Base-by-base conservation (phyloP, 2,888 invertebrate species). In the Criorhina ranunculi region DNA sequence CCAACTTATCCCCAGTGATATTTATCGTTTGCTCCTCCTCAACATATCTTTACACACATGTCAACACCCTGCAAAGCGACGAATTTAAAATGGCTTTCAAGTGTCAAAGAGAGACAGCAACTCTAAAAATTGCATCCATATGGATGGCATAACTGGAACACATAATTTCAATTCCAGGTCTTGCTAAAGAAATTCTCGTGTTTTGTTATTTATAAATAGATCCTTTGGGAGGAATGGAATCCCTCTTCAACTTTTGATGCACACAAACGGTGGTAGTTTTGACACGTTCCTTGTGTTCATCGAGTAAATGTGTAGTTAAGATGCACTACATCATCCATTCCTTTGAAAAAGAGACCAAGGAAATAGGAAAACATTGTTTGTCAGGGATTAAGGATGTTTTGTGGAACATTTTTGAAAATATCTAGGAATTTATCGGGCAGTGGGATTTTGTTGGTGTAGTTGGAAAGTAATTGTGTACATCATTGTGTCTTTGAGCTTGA, bases 221-320 rank as follows among this genome's bases (percentile, higher is more conserved):
- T 67, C 67, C 46, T 49, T 40, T 33, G 72, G 59, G 59, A 79
- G 64, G 59, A 12, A 8, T 3, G 35, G 4, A 62, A 24, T 73
- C 73, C 73, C 73, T 79, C 53, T 46, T 80, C 67, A 51, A 73
- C 60, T 73, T 60, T 46, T 31, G 42, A 29, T 24, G 35, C 64
- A 49, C 67, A 67, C 59, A 33, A 60, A 62, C 35, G 62, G 29
- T 11, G 51, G 35, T 17, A 46, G 60, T 67, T 51, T 60, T 77
- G 67, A 77, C 62, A 70, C 53, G 62, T 60, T 78, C 29, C 55
- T 17, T 29, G 9, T n/a, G 15, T 40, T 12, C 57, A 17, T 60
- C 11, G 15, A 8, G 15, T 40, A 17, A 69, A 44, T 55, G 33
- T 40, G 24, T 7, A 44, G n/a, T 29, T 29, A 5, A 37, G 33